phyloP scores from a whole-genome alignment of 1,140 invertebrate genomes.

The Aphidius ervi region DNA sequence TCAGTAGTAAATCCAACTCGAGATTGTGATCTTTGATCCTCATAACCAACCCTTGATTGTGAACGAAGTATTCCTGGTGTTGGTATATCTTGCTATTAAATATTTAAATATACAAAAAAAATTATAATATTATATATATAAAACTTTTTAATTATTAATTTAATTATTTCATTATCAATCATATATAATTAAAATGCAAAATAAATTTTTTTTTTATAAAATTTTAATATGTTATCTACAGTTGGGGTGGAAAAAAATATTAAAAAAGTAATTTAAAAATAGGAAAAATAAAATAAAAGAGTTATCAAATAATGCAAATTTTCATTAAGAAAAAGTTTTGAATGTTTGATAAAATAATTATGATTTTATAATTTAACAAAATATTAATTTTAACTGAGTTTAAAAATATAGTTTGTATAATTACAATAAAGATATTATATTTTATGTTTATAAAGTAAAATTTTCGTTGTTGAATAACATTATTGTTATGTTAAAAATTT shows the following conservation, averaged over 20 bases:
- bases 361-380: no score
- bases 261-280: not conserved
- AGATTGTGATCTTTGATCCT: slow-evolving; percentile 47
- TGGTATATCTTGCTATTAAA: slow-evolving; percentile 38
- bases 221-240: not conserved
- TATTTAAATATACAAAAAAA: not conserved
- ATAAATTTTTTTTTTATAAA: no score
- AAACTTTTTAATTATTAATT: slow-evolving; percentile 16
- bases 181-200: no score
- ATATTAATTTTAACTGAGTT: not conserved
- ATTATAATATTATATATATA: no score
- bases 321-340: no score
- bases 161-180: slow-evolving; percentile 2
- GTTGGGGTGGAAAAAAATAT: not conserved
- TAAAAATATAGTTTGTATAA: no score
- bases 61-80: slow-evolving; percentile 42
- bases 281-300: not conserved
- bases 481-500: no score
- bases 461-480: no score
- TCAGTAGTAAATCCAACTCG: slow-evolving; percentile 47
- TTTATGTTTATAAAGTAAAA: no score
- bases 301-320: not conserved
- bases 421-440: no score
- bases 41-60: slow-evolving; percentile 49
- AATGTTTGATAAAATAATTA: no score